These are phyloP conservation scores for Alces alces DNA, from an alignment of 2,113 vertebrate species.

Conservation along the genomic window DNA sequence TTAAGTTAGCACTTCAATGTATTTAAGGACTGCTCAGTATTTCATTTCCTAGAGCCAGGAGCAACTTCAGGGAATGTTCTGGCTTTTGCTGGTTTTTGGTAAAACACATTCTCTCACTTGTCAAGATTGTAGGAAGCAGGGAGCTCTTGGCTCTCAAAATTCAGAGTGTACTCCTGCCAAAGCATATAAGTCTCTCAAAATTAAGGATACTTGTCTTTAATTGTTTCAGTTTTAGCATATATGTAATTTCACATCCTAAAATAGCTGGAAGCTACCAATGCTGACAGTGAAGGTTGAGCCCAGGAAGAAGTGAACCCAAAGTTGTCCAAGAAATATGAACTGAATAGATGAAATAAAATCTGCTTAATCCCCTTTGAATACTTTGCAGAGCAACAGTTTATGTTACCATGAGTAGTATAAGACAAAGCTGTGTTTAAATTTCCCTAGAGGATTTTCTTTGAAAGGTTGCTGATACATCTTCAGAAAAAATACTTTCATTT, in stretches of 20 bases:
- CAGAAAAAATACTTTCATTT: neutral
- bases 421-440: neutral
- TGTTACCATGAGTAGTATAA: neutral
- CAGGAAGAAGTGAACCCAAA: conserved; percentile 47
- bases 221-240: conserved; percentile 55
- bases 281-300: conserved; percentile 15
- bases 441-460: neutral
- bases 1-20: neutral
- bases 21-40: neutral
- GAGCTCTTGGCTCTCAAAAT: conserved; percentile 61
- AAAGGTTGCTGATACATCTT: neutral
- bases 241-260: conserved; percentile 30
- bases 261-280: conserved; percentile 39
- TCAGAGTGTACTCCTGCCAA: conserved; percentile 52
- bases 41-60: neutral
- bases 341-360: neutral
- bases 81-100: conserved; percentile 58
- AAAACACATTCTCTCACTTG: conserved; percentile 61
- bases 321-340: conserved; percentile 32
- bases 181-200: conserved; percentile 68
- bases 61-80: conserved; percentile 17
- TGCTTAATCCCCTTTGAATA: neutral
- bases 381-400: neutral
- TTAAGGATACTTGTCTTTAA: conserved; percentile 45
- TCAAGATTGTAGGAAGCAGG: conserved; percentile 71